Conservation (phyloP, 23 tunicate species). For the Trididemnum miniatum region DNA sequence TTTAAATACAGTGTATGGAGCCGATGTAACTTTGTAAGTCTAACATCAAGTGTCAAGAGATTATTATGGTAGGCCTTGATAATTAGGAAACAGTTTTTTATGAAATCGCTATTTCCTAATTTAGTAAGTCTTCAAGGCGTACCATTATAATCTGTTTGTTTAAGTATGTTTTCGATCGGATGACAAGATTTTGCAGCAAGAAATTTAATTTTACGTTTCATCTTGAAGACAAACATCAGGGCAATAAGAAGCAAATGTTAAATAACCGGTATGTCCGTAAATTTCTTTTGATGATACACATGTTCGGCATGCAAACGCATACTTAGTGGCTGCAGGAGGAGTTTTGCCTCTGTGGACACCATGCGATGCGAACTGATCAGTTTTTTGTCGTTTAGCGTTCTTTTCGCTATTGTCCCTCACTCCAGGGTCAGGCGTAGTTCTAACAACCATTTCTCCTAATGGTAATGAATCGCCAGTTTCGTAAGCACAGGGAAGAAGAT, state of each 20-base stretch:
- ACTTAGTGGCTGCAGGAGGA: conserved; percentile 62
- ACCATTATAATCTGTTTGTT: too few species aligned
- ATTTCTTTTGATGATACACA: conserved; percentile 84
- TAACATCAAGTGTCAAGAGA: too few species aligned
- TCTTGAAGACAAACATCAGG: conserved; percentile 1
- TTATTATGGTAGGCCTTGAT: too few species aligned
- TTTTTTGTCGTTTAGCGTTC: conserved; percentile 16
- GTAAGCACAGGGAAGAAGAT: conserved; percentile 56
- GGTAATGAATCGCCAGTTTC: conserved; percentile 60
- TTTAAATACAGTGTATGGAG: too few species aligned
- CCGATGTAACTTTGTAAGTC: too few species aligned
- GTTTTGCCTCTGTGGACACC: conserved; percentile 31
- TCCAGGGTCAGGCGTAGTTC: conserved; percentile 39
- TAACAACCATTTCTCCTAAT: conserved; percentile 62
- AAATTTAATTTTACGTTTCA: not conserved
- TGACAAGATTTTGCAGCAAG: too few species aligned
- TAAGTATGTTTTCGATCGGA: too few species aligned
- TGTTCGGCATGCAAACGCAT: conserved; percentile 52
- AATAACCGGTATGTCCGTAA: conserved; percentile 96
- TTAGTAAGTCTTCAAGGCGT: too few species aligned
- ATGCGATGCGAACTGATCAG: not conserved
- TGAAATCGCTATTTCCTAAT: too few species aligned
- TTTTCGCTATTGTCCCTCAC: not conserved
- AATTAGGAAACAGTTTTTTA: too few species aligned
- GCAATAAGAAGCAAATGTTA: conserved; percentile 80